These are phyloP conservation scores for Cyprinodon brontotheroides DNA, from an alignment of 2,113 vertebrate genomes.

Conservation along the genomic window DNA sequence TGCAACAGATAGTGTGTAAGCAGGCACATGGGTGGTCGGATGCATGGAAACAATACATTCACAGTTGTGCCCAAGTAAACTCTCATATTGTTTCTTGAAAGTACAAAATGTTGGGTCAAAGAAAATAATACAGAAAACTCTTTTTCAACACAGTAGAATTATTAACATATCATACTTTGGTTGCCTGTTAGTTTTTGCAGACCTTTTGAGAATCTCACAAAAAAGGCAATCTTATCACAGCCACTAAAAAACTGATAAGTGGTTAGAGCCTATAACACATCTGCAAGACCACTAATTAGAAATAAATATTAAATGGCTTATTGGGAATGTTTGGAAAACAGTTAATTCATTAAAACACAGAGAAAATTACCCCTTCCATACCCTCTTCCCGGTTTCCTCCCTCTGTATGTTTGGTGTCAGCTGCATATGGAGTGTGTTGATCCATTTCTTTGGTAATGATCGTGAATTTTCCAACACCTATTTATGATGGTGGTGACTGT, in stretches of 20 bases:
- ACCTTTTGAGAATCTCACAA: slow-evolving; percentile 43
- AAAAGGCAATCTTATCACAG: slow-evolving; percentile 60
- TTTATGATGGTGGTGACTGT: slow-evolving; percentile 66
- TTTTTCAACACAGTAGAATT: slow-evolving; percentile 46
- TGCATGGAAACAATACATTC: slow-evolving; percentile 19
- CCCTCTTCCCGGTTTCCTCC: not conserved
- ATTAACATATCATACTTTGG: slow-evolving; percentile 41
- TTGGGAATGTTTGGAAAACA: slow-evolving; percentile 62
- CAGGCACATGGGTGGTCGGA: slow-evolving; percentile 21
- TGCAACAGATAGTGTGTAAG: slow-evolving; percentile 21
- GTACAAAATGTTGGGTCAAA: slow-evolving; percentile 5
- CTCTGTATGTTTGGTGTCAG: slow-evolving; percentile 8
- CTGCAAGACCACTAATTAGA: slow-evolving; percentile 56
- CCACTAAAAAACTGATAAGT: slow-evolving; percentile 68
- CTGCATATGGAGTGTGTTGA: slow-evolving; percentile 38
- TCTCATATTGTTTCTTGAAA: slow-evolving; percentile 1
- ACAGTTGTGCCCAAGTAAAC: slow-evolving; percentile 1
- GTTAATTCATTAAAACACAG: slow-evolving; percentile 43
- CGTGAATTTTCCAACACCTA: slow-evolving; percentile 63
- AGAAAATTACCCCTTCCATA: slow-evolving; percentile 18
- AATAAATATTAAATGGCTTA: slow-evolving; percentile 63
- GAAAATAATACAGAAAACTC: slow-evolving; percentile 10
- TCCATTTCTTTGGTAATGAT: slow-evolving; percentile 55
- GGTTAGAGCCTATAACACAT: slow-evolving; percentile 63
- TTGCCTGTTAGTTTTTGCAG: slow-evolving; percentile 50